Evolutionary conservation across 2,888 invertebrate species (phyloP), one percentile per base, ranked within the genome.

Genomic region (Chesias legatella): DNA sequence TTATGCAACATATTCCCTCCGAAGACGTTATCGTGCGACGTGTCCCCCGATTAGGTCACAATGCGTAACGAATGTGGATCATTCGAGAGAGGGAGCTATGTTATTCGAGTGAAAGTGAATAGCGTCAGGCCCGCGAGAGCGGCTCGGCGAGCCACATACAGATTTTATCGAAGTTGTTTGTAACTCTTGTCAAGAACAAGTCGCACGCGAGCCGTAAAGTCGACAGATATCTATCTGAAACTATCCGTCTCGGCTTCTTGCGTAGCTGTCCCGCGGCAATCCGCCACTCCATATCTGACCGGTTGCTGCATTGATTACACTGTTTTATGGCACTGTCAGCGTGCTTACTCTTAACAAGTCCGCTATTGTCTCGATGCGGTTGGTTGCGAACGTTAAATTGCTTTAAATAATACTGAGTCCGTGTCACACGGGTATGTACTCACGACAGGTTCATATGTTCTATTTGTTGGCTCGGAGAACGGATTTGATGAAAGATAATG

Each of bases 21-120:
- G 53, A 53, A 52, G 46, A 61, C 53, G 59, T 49, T 55, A 59
- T 56, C 60, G 63, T 61, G 64, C 60, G 58, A 58, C 52, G 54
- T 51, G 46, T 52, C 56, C 56, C n/a, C 44, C 42, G 49, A 57
- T 63, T 61, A 48, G 66, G 63, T 69, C 62, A 61, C 48, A 37
- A 47, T 45, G 46, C 49, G 48, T 38, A 46, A 49, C 53, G 41
- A 43, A 53, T 39, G 43, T 52, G 49, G 52, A 49, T 33, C 43
- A 50, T 44, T 45, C 48, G 33, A 45, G 43, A 47, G 53, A 66
- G 56, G 52, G 56, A 60, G 57, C 57, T 51, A 58, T 51, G 53
- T 48, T 58, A 58, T 57, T 60, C 46, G 38, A 66, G 77, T 67
- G 77, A 79, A 77, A 80, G 78, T 78, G 60, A 72, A 67, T 60